Conservation (phyloP, 2,113 vertebrate genomes). For the Speoplatyrhinus poulsoni region DNA sequence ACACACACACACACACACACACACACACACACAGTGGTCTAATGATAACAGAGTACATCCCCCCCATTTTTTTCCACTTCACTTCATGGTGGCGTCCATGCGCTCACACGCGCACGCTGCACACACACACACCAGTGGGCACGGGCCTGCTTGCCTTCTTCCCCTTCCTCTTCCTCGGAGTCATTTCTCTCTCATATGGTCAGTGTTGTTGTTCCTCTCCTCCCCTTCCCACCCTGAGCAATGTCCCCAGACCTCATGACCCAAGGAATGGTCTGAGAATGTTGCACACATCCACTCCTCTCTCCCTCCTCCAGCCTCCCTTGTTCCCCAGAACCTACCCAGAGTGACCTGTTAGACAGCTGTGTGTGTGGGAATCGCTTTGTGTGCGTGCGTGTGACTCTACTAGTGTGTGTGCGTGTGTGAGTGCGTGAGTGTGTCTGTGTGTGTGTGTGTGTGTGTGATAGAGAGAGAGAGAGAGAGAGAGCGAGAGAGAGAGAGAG, state of each 20-base stretch:
- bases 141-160: conserved; percentile 55
- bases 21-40: conserved; percentile 39
- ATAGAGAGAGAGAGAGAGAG: not conserved
- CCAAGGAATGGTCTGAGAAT: conserved; percentile 70
- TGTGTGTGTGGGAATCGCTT: conserved; percentile 70
- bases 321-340: conserved; percentile 43
- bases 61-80: conserved; percentile 85
- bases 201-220: conserved; percentile 60
- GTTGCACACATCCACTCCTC: conserved; percentile 20
- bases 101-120: not conserved
- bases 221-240: conserved; percentile 74
- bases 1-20: conserved; percentile 62
- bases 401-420: conserved; percentile 16
- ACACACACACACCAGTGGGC: conserved; percentile 52
- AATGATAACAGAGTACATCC: conserved; percentile 83
- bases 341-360: conserved; percentile 71
- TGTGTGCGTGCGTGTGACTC: conserved; percentile 38
- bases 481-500: not conserved
- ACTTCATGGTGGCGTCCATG: conserved; percentile 22
- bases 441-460: not conserved
- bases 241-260: conserved; percentile 69
- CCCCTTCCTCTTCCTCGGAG: conserved; percentile 50
- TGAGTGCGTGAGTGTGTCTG: conserved; percentile 10
- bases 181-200: conserved; percentile 69
- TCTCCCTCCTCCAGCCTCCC: conserved; percentile 33